Evolutionary conservation across 2,888 invertebrate genomes (phyloP).

Genomic region (Phania funesta): DNA sequence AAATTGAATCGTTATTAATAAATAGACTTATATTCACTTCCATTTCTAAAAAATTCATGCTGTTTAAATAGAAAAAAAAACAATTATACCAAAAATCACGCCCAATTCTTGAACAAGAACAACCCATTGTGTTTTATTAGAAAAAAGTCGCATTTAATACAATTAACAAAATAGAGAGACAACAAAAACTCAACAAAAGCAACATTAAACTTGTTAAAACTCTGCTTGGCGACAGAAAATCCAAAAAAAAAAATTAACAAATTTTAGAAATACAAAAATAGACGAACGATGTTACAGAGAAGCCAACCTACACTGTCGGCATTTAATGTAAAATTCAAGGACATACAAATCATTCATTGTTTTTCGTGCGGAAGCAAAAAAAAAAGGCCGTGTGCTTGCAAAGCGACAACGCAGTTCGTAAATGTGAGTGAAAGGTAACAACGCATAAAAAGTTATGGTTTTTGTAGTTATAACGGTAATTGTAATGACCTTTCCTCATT

Average conservation of each 20-base stretch:
- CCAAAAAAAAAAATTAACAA: not conserved
- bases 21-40: not conserved
- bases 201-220: not conserved
- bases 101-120: not conserved
- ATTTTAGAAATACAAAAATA: not conserved
- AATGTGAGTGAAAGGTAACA: not conserved
- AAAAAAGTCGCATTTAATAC: slow-evolving; percentile 46
- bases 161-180: slow-evolving; percentile 32
- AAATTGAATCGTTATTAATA: too few relatives aligned
- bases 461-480: not conserved
- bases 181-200: slow-evolving; percentile 4
- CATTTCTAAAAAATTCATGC: too few relatives aligned
- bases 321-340: slow-evolving; percentile 52
- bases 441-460: not conserved
- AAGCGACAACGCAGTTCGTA: not conserved
- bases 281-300: not conserved
- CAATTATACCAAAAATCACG: too few relatives aligned
- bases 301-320: slow-evolving; percentile 19
- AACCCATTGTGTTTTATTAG: not conserved
- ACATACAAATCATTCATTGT: slow-evolving; percentile 40
- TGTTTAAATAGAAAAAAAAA: slow-evolving; percentile 2
- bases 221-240: slow-evolving; percentile 37
- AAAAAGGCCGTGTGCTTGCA: not conserved
- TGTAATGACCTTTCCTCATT: slow-evolving; percentile 4
- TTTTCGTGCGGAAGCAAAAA: slow-evolving; percentile 8